Evolutionary conservation across 2,797 vertebrate genomes (phyloP), one percentile per base, ranked within the genome.

Genomic region (Streptopelia turtur): DNA sequence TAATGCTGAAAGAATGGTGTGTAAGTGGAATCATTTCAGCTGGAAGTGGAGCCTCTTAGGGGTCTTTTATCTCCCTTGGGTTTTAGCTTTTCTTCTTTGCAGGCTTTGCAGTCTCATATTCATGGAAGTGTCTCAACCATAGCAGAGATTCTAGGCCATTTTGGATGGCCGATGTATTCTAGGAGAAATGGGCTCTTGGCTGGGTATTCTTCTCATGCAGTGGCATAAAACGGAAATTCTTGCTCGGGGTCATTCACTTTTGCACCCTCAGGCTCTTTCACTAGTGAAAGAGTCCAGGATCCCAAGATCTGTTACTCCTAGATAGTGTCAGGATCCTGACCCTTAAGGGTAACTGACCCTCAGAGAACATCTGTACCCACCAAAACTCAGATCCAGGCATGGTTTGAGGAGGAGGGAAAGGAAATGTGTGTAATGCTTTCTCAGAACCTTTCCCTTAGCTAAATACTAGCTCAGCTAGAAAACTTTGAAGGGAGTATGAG

Each of bases 1-100:
- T 77, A 86, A 89, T 82, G 87, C 59, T 92, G 92, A 93, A 94
- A 95, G 87, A 85, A 50, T 37, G 24, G n/a, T 33, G 65, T 85
- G 60, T 76, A 95, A 89, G 71, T 28, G 37, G 77, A 88, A 94
- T 63, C 79, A 90, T 92, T 87, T 90, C 91, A 84, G 43, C 66
- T 70, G 60, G 23, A 83, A 94, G 83, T 78, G 45, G 10, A 64
- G 10, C 25, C 87, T 89, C 75, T 75, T 69, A 79, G 14, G 30
- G 8, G 27, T 76, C 45, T 94, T 90, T 88, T 66, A 74, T 81
- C 61, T 83, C 87, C 50, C 55, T 30, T 57, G 33, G 57, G 13
- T 90, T 94, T 95, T 74, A 64, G 43, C 39, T 89, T 80, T 92
- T 83, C 37, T 27, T 71, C 23, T 79, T 90, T 87, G 4, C 9